Percentiles rank a stretch among this genome's conserved stretches.
Conservation (phyloP, 64 coral and sea anemone species). For the Trachythela sp. region DNA sequence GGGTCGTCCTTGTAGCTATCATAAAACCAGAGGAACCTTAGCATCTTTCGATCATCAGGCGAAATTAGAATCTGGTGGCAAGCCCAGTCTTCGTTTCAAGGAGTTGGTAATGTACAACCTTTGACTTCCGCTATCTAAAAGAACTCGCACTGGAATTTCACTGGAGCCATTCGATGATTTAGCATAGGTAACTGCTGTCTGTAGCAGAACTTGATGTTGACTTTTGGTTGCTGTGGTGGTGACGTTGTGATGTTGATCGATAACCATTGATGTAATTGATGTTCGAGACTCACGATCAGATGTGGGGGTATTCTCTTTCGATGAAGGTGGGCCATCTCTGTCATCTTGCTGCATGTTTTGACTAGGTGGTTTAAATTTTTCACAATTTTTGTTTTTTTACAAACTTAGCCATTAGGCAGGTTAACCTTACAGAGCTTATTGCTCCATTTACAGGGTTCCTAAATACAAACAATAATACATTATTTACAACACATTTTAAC, state of each 20-base stretch:
- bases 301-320: neutral
- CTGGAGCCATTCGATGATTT: neutral
- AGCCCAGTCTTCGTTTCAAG: neutral
- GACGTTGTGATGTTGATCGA: neutral
- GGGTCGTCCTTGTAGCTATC: neutral
- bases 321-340: neutral
- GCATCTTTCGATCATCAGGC: neutral
- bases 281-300: neutral
- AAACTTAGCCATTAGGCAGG: no score
- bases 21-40: slow-evolving; percentile 29
- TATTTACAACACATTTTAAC: no score
- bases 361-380: neutral
- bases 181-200: neutral
- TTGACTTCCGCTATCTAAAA: neutral
- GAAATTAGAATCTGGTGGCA: neutral
- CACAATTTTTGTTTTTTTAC: no score
- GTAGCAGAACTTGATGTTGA: neutral
- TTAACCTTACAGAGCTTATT: no score
- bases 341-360: neutral
- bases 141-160: neutral
- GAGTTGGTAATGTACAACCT: neutral
- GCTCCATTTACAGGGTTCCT: no score
- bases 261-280: neutral
- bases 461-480: no score
- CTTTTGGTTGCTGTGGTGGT: neutral